A percentile compares a stretch with the other conserved stretches of the same genome.
phyloP scores from a whole-genome alignment of 2,888 invertebrate genomes.

The Macaria liturata region DNA sequence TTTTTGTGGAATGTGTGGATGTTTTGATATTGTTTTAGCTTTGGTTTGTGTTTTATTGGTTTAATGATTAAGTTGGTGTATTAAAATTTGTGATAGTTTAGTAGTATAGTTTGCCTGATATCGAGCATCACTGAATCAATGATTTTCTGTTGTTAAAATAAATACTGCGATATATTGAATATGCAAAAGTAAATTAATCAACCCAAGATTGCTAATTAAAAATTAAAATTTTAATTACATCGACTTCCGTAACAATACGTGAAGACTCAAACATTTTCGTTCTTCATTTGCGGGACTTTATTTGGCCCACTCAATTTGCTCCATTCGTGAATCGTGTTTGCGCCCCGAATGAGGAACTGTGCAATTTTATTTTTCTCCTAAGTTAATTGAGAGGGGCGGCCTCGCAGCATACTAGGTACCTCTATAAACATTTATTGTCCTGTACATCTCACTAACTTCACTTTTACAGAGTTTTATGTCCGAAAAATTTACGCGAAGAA shows the following conservation, averaged over 20 bases:
- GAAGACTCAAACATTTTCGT: slow-evolving; percentile 63
- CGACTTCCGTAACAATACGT: slow-evolving; percentile 56
- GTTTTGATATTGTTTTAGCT: no score
- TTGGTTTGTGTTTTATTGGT: no score
- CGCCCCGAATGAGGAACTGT: slow-evolving; percentile 66
- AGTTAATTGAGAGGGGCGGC: slow-evolving; percentile 63
- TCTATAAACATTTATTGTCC: slow-evolving; percentile 80
- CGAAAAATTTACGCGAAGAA: slow-evolving; percentile 80
- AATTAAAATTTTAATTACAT: slow-evolving; percentile 72
- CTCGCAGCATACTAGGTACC: slow-evolving; percentile 41
- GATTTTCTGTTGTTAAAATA: no score
- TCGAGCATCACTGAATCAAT: no score
- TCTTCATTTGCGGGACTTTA: slow-evolving; percentile 73
- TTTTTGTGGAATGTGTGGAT: no score
- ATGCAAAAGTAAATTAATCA: no score
- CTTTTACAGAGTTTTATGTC: slow-evolving; percentile 82
- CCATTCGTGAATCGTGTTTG: slow-evolving; percentile 78
- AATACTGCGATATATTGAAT: no score
- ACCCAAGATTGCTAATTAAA: slow-evolving; percentile 20
- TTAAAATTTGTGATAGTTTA: no score
- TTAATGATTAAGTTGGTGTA: no score
- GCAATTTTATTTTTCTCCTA: slow-evolving; percentile 70
- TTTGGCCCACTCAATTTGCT: slow-evolving; percentile 79
- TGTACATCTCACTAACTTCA: slow-evolving; percentile 80
- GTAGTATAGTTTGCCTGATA: no score